A percentile compares a stretch with the other conserved stretches of the same genome.
phyloP scores from a whole-genome alignment of 2,888 invertebrate genomes.

The Sepioteuthis lessoniana region DNA sequence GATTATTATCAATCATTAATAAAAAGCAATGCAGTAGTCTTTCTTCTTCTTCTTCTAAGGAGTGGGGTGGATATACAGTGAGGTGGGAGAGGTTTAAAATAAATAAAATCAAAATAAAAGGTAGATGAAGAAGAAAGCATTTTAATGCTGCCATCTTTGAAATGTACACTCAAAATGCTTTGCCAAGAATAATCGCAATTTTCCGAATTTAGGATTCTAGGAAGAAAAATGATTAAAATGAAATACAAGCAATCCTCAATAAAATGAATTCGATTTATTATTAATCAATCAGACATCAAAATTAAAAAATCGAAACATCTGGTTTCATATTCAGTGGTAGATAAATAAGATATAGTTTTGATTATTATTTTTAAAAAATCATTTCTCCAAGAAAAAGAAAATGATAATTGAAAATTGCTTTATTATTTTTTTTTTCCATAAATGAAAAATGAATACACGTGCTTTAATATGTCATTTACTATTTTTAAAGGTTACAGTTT shows the following conservation, averaged over 20 bases:
- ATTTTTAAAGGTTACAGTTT: too few species aligned
- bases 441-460: too few species aligned
- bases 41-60: too few species aligned
- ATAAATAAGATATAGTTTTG: background rate
- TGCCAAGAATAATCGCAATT: background rate
- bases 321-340: background rate
- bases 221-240: background rate
- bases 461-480: too few species aligned
- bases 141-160: background rate
- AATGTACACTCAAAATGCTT: background rate
- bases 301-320: background rate
- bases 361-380: too few species aligned
- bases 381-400: background rate
- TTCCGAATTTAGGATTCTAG: background rate
- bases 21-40: too few species aligned
- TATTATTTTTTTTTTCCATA: background rate
- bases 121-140: too few species aligned
- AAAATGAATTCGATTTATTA: background rate
- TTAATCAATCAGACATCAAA: background rate
- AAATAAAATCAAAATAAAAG: too few species aligned
- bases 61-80: too few species aligned
- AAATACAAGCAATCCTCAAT: background rate
- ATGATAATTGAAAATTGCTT: background rate
- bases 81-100: too few species aligned
- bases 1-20: too few species aligned